Evolutionary conservation across 2,888 invertebrate genomes (phyloP).

Genomic region (Conomelus anceps): DNA sequence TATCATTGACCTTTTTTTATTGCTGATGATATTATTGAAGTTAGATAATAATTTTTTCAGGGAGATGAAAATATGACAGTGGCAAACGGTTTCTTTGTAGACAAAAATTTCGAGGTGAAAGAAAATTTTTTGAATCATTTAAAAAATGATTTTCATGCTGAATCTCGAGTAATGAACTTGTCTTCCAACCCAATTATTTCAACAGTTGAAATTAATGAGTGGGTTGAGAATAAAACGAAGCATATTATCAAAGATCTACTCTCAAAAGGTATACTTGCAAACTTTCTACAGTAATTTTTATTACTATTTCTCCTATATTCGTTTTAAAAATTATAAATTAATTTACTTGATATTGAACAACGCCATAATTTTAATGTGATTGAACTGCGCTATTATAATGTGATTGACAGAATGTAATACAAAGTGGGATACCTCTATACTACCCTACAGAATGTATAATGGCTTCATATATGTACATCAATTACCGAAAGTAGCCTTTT

Average conservation of each 20-base stretch:
- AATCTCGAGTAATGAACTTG: neutral
- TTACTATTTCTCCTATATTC: too few relatives aligned
- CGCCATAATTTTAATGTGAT: too few relatives aligned
- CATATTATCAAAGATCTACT: neutral
- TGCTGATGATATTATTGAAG: neutral
- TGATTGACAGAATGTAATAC: too few relatives aligned
- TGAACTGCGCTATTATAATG: too few relatives aligned
- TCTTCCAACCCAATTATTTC: neutral
- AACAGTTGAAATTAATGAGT: neutral
- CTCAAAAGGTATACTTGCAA: neutral
- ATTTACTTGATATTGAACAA: too few relatives aligned
- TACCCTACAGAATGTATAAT: too few relatives aligned
- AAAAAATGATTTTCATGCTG: neutral
- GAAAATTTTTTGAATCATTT: neutral
- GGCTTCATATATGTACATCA: too few relatives aligned
- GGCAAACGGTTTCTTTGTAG: neutral
- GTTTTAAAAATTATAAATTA: too few relatives aligned
- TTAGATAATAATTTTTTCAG: neutral
- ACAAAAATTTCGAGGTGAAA: neutral
- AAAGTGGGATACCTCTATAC: too few relatives aligned
- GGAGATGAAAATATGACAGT: neutral
- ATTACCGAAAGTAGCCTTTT: too few relatives aligned
- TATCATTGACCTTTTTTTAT: too few relatives aligned
- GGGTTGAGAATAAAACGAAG: neutral
- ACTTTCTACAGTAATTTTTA: too few relatives aligned